A percentile compares a stretch with the other conserved stretches of the same genome.
phyloP scores from a whole-genome alignment of 2,797 vertebrate species.

The Enoplosus armatus region DNA sequence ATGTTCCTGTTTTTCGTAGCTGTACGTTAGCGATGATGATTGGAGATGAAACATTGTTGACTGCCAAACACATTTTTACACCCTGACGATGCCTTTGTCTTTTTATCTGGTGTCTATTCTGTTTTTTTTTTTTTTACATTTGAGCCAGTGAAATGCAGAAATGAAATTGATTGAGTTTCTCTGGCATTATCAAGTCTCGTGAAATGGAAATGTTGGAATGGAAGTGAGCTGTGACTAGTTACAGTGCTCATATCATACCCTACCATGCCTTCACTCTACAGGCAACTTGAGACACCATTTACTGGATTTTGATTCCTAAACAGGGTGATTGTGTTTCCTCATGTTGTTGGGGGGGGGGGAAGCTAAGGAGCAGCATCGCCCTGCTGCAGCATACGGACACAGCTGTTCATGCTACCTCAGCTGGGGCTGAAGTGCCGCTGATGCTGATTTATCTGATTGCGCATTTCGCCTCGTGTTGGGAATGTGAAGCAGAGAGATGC shows the following conservation, averaged over 20 bases:
- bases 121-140: too few species aligned
- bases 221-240: background rate
- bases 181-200: background rate
- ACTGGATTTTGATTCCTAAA: slow-evolving; percentile 4
- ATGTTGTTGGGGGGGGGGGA: background rate
- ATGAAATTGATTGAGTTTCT: background rate
- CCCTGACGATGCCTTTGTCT: background rate
- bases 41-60: background rate
- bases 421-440: background rate
- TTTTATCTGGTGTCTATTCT: background rate
- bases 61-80: background rate
- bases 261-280: background rate
- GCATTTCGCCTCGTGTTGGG: background rate
- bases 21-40: background rate
- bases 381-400: background rate
- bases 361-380: background rate
- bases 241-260: background rate
- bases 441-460: too few species aligned
- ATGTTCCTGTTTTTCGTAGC: background rate
- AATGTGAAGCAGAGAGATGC: background rate
- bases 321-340: background rate
- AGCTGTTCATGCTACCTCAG: background rate
- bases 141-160: background rate
- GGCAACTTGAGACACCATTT: background rate
- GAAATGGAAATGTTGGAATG: background rate